Conservation (phyloP, 2,797 vertebrate genomes). For the Smutsia gigantea region DNA sequence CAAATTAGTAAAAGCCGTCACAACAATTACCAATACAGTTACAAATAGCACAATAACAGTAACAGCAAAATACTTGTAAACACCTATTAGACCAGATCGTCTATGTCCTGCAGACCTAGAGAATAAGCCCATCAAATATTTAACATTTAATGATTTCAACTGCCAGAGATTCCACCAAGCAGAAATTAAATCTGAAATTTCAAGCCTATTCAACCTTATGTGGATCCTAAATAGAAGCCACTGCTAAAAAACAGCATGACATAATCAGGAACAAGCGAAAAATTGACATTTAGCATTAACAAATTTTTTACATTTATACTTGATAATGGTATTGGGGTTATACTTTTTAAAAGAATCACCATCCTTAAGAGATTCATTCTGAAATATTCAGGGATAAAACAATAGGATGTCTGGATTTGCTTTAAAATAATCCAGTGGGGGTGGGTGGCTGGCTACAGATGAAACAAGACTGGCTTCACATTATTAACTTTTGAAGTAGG, state of each 20-base stretch:
- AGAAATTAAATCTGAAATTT: conserved; percentile 19
- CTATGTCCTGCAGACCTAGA: background rate
- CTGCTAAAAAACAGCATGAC: background rate
- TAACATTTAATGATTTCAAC: conserved; percentile 16
- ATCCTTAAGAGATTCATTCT: background rate
- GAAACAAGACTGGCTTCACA: background rate
- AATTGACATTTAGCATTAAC: background rate
- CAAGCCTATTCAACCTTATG: background rate
- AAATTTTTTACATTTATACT: background rate
- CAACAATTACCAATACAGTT: background rate
- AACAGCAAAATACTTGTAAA: background rate
- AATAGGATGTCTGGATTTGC: background rate
- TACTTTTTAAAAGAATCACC: background rate
- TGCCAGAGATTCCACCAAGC: background rate
- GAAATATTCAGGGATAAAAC: background rate
- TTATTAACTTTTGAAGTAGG: too few relatives aligned
- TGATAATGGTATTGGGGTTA: too few relatives aligned
- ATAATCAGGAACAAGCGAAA: background rate
- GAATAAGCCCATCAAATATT: conserved; percentile 20
- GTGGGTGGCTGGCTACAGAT: accelerated
- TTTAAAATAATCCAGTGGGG: background rate
- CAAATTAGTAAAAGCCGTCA: conserved; percentile 32
- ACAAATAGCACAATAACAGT: background rate
- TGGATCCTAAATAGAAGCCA: background rate
- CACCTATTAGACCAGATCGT: background rate